Evolutionary conservation across 2,797 vertebrate species (phyloP), one percentile per base, ranked within the genome.

Genomic region (Danio tinwini): DNA sequence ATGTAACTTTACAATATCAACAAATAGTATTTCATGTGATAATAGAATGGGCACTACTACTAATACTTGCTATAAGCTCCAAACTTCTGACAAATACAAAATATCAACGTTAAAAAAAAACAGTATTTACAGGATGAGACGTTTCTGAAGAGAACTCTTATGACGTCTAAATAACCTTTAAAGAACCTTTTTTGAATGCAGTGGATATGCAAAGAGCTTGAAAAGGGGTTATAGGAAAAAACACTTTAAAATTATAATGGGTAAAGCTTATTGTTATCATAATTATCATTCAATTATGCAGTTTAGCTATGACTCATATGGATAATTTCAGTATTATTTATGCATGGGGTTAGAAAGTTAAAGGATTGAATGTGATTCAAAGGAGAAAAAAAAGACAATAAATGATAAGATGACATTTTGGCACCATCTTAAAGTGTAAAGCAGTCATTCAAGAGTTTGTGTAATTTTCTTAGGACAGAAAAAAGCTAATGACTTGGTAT

Each of bases 401-500:
- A n/a, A 37, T 6, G 5, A 52, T 8, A 8, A 4, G 52, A 16
- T 52, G 1, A 52, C 29, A 17, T 69, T 69, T n/a, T 69, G 49
- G 9, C 65, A n/a, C 47, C 14, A n/a, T 39, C 49, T 69, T 39
- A 69, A 69, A 39, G 10, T 14, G 37, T 29, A 29, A 29, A 29
- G 21, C 9, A 50, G 6, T 68, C 9, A 50, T 68, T 68, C 8
- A n/a, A 14, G 13, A 21, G 21, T 64, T 61, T 10, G 13, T 37
- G 64, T 37, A 6, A 50, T 68, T 69, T 39, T 39, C 65, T 39
- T 52, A 52, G 39, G 0, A 0, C 39, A 14, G 47, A 16, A 5
- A 52, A 69, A 68, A 69, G n/a, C 10, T 16, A 67, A 29, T 40
- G 16, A 29, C 29, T 52, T 69, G 29, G 29, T 17, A 52, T 69